Evolutionary conservation across 2,888 invertebrate species (phyloP), one percentile per base, ranked within the genome.

Genomic region (Apodemia zela): DNA sequence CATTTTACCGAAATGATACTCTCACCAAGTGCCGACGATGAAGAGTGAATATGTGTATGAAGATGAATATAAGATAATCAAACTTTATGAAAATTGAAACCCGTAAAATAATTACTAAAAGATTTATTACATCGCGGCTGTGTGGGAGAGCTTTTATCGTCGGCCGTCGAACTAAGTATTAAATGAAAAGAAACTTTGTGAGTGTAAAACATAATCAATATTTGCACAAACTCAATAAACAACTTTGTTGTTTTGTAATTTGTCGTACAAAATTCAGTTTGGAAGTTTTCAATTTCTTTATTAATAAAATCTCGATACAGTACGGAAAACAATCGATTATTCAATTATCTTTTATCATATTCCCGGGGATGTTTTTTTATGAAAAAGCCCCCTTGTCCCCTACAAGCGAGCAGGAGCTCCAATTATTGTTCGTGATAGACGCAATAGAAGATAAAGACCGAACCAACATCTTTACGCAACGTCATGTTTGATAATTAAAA

Each of bases 161-260:
- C 54, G 15, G 11, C 54, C 42, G 42, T 13, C 54, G 13, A 54
- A 6, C 11, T 21, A 13, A 54, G 13, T 25, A 21, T 25, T 54
- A 25, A 54, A 54, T 54, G 18, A 54, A 54, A 54, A 54, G 51
- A 21, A 51, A 51, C 25, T 51, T 51, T 25, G 51, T 25, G 10
- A 21, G 54, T 18, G 11, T 13, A 54, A 54, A 54, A 54, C 54
- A 13, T 51, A 25, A 15, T 51, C 25, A 25, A 25, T 54, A 54
- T 54, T 54, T 25, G 25, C 13, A 54, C 54, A 54, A 54, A 54
- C 54, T 54, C 25, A 21, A 25, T 25, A 54, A 54, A 25, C 25
- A 54, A 54, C 25, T 54, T 54, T 21, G 54, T 25, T 54, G 54
- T 54, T 54, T 54, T 21, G 54, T 25, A 54, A 54, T 54, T 54